Evolutionary conservation across 2,888 invertebrate genomes (phyloP), one percentile per base, ranked within the genome.

Genomic region (Oscheius onirici): DNA sequence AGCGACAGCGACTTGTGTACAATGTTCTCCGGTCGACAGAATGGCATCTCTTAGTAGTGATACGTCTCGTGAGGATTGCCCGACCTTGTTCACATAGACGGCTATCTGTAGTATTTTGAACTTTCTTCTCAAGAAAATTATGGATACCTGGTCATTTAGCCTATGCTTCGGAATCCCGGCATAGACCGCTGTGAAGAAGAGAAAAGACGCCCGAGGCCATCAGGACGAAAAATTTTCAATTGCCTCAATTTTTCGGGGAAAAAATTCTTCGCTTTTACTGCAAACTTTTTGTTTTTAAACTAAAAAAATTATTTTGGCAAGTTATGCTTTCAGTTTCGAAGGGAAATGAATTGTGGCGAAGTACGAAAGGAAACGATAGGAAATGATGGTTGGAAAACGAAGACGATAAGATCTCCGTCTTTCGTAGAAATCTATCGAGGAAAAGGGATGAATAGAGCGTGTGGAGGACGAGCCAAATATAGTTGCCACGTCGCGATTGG

Each of bases 11-110:
- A 88, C 73, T 89, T 90, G 79, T 90, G 90, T 73, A 90, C 89
- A 71, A 90, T 89, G 90, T 90, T 89, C 22, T 88, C 83, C 51
- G 90, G 90, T 52, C 89, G 79, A 81, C 90, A 90, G 0, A 90
- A 89, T 28, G 90, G 90, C 43, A 90, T 84, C 75, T 89, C 88
- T 79, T 90, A 90, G 80, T 90, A 90, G 80, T 90, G 90, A 78
- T 90, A 90, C 0, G 90, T 90, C 80, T 90, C 90, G 86, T 90
- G 90, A 6, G 90, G 89, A 81, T 90, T 90, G 82, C 89, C 89
- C 81, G 90, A 90, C 90, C 86, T 90, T 90, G 83, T 90, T 90
- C n/a, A 90, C 90, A 85, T 89, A 90, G 52, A 90, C 80, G 28
- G 83, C 74, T 3, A 90, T 89, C 88, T 88, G 73, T 46, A 76